Evolutionary conservation across 2,113 vertebrate genomes (phyloP).

Genomic region (Lasiurus cinereus): DNA sequence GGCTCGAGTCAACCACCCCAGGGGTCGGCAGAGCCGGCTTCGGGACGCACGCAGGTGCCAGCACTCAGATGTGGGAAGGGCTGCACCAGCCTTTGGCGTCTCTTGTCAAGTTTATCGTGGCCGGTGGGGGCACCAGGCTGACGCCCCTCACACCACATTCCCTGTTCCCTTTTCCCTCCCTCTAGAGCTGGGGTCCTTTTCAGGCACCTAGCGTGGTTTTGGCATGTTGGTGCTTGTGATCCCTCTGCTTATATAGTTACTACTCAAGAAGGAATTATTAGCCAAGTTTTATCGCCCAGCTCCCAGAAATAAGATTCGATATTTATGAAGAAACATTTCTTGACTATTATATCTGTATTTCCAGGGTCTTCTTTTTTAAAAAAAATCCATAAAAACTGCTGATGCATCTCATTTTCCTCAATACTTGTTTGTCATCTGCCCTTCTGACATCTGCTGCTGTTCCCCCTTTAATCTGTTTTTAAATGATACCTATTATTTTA

Average conservation of each 20-base stretch:
- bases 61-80: background rate
- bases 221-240: background rate
- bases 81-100: background rate
- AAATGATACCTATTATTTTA: conserved; percentile 78
- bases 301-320: conserved; percentile 56
- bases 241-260: background rate
- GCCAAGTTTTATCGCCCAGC: conserved; percentile 50
- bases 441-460: conserved; percentile 57
- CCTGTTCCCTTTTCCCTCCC: background rate
- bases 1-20: background rate
- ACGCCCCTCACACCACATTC: background rate
- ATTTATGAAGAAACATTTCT: conserved; percentile 55
- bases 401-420: conserved; percentile 16
- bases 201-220: background rate
- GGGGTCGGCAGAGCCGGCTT: background rate
- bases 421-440: conserved; percentile 57
- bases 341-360: conserved; percentile 33
- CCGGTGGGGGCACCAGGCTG: background rate
- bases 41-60: background rate
- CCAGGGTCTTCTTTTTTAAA: conserved; percentile 38
- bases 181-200: background rate
- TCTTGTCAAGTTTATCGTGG: background rate
- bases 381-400: background rate
- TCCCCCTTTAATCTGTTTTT: conserved; percentile 74
- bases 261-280: background rate